Base-by-base conservation (phyloP, 23 tunicate genomes). In the Halocynthia roretzi region DNA sequence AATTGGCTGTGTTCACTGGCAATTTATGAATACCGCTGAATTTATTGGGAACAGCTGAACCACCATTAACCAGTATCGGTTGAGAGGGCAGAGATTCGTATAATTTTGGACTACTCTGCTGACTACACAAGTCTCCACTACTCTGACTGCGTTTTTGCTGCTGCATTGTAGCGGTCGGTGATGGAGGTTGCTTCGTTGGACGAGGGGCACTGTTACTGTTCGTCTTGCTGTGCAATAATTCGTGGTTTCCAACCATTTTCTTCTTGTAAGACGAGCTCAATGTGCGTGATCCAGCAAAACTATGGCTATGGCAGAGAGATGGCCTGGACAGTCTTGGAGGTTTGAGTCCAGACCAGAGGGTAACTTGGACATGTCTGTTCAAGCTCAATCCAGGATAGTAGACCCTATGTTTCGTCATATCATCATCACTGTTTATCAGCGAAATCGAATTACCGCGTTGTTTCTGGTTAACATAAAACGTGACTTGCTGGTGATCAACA, bases 301-400 rank as follows among this genome's bases (percentile, higher is more conserved):
- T 51, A 8, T 74, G 55, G 56, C 78, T 54, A 48, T 74, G 78
- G 22, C 19, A 74, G 10, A 65, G 19, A 11, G n/a, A 5, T 10
- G 70, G 70, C 5, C 70, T 65, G n/a, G 70, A 48, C 9, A 20
- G 70, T 10, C 10, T 65, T 5, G 78, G 58, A 15, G 67, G 78
- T 2, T 31, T 31, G 10, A 49, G 56, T 22, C 78, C 67, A 9
- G 78, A n/a, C 78, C 78, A 74, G 2, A 74, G 56, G 8, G 78
- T 74, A 14, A 90, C 89, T 79, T 92, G 87, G 5, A 76, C 80
- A 51, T 80, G 61, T 60, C 73, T 71, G 82, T 92, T 86, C 12
- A 92, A 55, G 61, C 98, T 92, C 21, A 82, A 75, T 52, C 87
- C 98, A 6, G 98, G 98, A 79, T 68, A 86, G 79, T 56, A 86